Evolutionary conservation across 2,888 invertebrate species (phyloP), one percentile per base, ranked within the genome.

Genomic region (Scaptodrosophila latifasciaeformis): DNA sequence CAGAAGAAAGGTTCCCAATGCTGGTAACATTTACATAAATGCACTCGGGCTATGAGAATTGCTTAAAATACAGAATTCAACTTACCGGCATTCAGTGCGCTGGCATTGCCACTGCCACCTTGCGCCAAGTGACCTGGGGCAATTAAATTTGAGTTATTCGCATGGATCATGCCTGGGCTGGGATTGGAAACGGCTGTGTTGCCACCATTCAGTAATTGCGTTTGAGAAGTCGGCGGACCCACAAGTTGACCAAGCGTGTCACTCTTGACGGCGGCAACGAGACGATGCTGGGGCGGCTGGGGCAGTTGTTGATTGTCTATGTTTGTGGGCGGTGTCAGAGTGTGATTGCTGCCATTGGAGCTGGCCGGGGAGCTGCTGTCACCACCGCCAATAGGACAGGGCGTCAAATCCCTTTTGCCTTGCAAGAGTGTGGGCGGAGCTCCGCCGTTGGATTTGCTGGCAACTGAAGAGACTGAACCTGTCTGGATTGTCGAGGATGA

Each of bases 281-380:
- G 17, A 17, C 18, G 53, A 13, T 50, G 59, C 42, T 59, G 57
- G 15, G 46, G 58, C 7, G 13, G 35, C 40, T 65, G 65, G 29
- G 65, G 64, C 27, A 58, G 70, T 24, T 70, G 71, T 58, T 81
- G 82, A 60, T 81, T 84, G 65, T 85, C 85, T 68, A 82, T 74
- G 59, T 78, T 84, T 81, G 84, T 83, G 69, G 84, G 84, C 69
- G 84, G 82, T 49, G 82, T 83, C 29, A 85, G 68, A 30, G 84
- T 84, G 57, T 83, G 84, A 76, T 83, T 84, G 67, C 83, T 81
- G 54, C 84, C 84, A 70, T 84, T 85, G 71, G 85, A 85, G 65
- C 84, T 84, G 54, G 82, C 82, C 49, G 83, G 72, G 24, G 84
- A 81, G 62, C 78, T 77, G 58, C 69, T 71, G 15, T 72, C 79